Percentiles rank a stretch among this genome's conserved stretches.
These are phyloP conservation scores for Corythornis cristatus DNA, from an alignment of 2,113 vertebrate species.

Conservation along the genomic window DNA sequence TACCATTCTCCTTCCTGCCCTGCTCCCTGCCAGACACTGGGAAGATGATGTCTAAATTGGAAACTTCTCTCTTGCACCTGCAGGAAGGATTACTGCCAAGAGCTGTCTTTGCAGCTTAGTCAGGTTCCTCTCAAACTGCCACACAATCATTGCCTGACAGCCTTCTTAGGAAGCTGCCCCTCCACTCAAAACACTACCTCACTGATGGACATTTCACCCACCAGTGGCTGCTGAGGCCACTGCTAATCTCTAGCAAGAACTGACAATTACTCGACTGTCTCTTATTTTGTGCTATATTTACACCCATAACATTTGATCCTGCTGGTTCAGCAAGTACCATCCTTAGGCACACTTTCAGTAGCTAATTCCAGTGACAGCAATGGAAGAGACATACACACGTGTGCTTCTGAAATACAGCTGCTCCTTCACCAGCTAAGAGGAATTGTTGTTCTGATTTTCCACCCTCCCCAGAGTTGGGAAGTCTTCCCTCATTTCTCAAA, in stretches of 20 bases:
- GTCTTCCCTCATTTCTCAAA: not conserved
- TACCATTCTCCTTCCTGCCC: not conserved
- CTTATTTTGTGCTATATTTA: not conserved
- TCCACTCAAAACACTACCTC: fast-evolving
- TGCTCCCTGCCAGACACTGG: not conserved
- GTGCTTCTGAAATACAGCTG: not conserved
- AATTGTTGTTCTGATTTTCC: not conserved
- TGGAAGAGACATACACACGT: not conserved
- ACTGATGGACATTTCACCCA: not conserved
- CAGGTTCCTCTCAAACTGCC: not conserved
- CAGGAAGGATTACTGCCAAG: not conserved
- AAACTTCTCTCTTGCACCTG: not conserved
- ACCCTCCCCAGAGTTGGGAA: not conserved
- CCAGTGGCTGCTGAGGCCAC: not conserved
- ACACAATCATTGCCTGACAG: fast-evolving
- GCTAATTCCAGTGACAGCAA: not conserved
- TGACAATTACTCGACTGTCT: not conserved
- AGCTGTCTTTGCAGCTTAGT: not conserved
- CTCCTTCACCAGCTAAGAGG: not conserved
- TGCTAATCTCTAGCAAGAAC: not conserved
- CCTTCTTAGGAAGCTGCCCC: not conserved
- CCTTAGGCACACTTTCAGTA: not conserved
- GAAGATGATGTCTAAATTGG: not conserved
- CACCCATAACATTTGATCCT: not conserved
- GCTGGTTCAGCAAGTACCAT: not conserved